Evolutionary conservation across 2,113 vertebrate species (phyloP).

Genomic region (Ophthalmolycus amberensis): DNA sequence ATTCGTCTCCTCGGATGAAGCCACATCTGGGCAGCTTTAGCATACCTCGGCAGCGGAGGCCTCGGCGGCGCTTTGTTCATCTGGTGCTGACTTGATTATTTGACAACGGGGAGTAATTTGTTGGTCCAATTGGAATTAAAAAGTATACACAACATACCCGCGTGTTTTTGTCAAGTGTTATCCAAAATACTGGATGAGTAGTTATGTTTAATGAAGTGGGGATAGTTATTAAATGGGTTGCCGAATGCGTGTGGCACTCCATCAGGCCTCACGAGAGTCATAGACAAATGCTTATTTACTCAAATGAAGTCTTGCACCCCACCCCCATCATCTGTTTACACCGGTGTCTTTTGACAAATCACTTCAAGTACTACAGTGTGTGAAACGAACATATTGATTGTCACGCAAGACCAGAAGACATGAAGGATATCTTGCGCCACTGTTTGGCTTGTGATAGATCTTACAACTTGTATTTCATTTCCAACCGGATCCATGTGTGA

Average conservation of each 20-base stretch:
- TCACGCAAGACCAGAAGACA: neutral
- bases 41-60: constrained; percentile 26
- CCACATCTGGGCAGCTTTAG: constrained; percentile 68
- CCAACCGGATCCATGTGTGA: neutral
- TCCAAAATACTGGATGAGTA: constrained; percentile 21
- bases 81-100: constrained; percentile 37
- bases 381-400: constrained; percentile 14
- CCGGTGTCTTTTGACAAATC: neutral
- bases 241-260: constrained; percentile 17
- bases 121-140: neutral
- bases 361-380: neutral
- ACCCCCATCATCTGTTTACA: no score
- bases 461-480: neutral
- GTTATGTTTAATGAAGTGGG: constrained; percentile 34
- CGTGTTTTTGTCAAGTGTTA: constrained; percentile 20
- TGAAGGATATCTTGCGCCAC: neutral
- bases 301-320: constrained; percentile 23
- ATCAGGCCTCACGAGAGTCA: constrained; percentile 30
- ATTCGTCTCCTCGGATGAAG: constrained; percentile 55
- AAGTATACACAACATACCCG: constrained; percentile 28
- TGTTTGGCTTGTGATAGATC: neutral
- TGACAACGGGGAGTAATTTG: constrained; percentile 45
- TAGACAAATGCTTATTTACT: constrained; percentile 51
- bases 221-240: constrained; percentile 18
- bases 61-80: constrained; percentile 16